A percentile compares a stretch with the other conserved stretches of the same genome.
Conservation (phyloP, 2,113 vertebrate genomes). For the Rhineura floridana region DNA sequence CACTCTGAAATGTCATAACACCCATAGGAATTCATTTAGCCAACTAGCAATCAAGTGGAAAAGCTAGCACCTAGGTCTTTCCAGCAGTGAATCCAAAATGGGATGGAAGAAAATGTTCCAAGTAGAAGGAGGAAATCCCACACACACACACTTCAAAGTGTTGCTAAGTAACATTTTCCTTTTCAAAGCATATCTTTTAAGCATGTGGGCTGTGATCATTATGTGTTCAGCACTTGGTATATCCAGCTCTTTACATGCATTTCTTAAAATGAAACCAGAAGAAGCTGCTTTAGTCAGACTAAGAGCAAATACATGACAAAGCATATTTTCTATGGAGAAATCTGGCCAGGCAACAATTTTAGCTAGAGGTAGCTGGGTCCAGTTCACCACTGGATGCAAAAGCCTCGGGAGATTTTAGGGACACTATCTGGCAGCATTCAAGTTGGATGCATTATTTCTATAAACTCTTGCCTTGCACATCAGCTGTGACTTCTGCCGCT, state of each 20-base stretch:
- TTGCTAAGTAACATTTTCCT: slow-evolving; percentile 63
- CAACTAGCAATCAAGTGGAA: slow-evolving; percentile 15
- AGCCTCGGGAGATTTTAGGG: not conserved
- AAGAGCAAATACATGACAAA: not conserved
- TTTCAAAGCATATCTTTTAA: slow-evolving; percentile 56
- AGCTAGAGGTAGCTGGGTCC: not conserved
- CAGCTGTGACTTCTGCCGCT: not conserved
- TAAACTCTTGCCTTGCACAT: not conserved
- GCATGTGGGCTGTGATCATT: slow-evolving; percentile 54
- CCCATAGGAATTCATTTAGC: not conserved
- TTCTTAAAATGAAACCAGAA: not conserved
- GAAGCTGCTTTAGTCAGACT: not conserved
- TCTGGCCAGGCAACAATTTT: not conserved
- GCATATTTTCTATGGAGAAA: not conserved
- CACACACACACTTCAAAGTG: slow-evolving; percentile 50
- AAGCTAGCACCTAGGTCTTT: slow-evolving; percentile 6
- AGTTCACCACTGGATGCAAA: not conserved
- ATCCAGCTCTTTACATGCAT: not conserved
- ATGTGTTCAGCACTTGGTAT: slow-evolving; percentile 40
- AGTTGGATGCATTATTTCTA: not conserved
- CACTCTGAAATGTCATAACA: not conserved
- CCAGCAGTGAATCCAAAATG: slow-evolving; percentile 26
- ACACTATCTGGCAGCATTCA: not conserved
- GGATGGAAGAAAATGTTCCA: slow-evolving; percentile 39
- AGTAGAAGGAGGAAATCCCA: slow-evolving; percentile 5